Evolutionary conservation across 35 echinoderm and acorn worm genomes (phyloP).

Genomic region (Stichopus chloronotus): DNA sequence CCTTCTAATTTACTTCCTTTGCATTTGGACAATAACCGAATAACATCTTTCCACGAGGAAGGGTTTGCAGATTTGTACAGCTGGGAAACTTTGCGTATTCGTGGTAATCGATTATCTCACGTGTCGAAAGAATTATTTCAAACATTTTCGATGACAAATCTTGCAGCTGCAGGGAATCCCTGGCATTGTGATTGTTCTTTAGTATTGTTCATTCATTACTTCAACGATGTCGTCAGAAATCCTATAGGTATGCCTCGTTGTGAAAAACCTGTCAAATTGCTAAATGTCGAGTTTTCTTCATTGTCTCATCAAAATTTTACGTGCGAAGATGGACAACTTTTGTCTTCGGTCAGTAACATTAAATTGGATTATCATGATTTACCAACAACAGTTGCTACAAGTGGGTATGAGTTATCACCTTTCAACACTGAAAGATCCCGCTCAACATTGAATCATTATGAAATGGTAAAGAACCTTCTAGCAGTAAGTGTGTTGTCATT

Average conservation of each 20-base stretch:
- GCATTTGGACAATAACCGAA: background rate
- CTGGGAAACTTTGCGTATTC: background rate
- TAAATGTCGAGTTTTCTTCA: background rate
- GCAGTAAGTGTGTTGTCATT: too few species aligned
- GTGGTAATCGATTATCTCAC: background rate
- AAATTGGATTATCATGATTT: too few species aligned
- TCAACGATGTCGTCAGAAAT: background rate
- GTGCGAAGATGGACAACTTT: background rate
- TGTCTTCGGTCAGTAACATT: too few species aligned
- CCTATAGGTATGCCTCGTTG: background rate
- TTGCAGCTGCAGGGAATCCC: background rate
- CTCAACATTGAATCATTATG: too few species aligned
- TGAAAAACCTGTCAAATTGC: background rate
- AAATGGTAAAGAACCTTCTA: too few species aligned
- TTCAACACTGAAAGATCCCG: too few species aligned
- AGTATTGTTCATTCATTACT: background rate
- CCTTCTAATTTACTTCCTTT: background rate
- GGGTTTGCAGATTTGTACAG: background rate
- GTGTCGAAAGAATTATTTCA: too few species aligned
- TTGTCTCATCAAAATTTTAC: background rate
- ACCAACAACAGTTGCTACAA: too few species aligned
- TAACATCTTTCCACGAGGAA: background rate
- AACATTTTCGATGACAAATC: background rate
- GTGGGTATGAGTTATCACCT: too few species aligned
- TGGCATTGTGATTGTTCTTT: background rate